Base-by-base conservation (phyloP, 1,140 invertebrate species). In the Parapsyche elsis region DNA sequence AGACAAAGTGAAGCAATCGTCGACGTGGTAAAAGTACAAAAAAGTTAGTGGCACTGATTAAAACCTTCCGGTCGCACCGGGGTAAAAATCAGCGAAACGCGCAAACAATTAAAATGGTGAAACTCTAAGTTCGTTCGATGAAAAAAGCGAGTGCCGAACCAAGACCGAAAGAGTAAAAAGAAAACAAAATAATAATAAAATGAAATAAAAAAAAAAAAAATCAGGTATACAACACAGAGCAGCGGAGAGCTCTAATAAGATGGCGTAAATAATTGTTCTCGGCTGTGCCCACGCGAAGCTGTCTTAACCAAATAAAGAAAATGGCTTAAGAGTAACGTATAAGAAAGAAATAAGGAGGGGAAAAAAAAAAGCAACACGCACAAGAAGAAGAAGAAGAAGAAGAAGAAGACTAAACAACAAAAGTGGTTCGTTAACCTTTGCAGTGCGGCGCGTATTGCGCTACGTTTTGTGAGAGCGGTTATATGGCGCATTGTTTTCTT, bases 301-400 rank as follows among this genome's bases (percentile, higher is more conserved):
- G 81, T 80, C 81, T 80, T 81, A 82, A 80, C 81, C 81, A 82
- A 82, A 82, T 82, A 82, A 79, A 82, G 81, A 71, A 82, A 82
- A 82, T 82, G 53, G 75, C 46, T 64, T n/a, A 77, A 77, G 49
- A 77, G 45, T 75, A 57, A 75, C 64, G 64, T 67, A 67, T 67
- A 67, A 67, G 64, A 67, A 67, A 67, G 64, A 67, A 67, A 67
- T 24, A 23, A 67, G 21, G 64, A 67, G 24, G 24, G 24, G 21
- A 24, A 81, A 71, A 71, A 80, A 81, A 81, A 73, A 77, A 19
- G 49, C 16, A 38, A 74, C 57, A 81, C 70, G 64, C 64, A 67
- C 64, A 67, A 67, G 64, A 67, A 67, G 64, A 67, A 26, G 21
- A 61, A 61, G 59, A 59, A 81, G 49, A 77, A 19, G 64, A 67